Percentiles rank a stretch among this genome's conserved stretches.
Conservation (phyloP, 1,140 invertebrate species). For the Drepana arcuata region DNA sequence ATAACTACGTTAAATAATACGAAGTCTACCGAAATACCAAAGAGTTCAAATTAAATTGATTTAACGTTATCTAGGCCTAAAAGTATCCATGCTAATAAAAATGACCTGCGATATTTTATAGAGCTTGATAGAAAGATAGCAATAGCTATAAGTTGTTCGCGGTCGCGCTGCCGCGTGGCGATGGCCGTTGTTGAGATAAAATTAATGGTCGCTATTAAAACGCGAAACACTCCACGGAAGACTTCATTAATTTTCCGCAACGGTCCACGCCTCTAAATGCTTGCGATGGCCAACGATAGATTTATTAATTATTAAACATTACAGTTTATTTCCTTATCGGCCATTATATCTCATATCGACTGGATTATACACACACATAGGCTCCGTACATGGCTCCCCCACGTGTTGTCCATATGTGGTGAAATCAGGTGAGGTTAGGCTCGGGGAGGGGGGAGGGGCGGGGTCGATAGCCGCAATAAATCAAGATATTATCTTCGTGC, state of each 20-base stretch:
- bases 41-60: no score
- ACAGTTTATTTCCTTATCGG: constrained; percentile 15
- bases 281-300: constrained; percentile 42
- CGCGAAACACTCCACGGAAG: constrained; percentile 58
- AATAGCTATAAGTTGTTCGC: constrained; percentile 12
- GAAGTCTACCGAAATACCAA: no score
- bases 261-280: constrained; percentile 45
- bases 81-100: no score
- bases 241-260: constrained; percentile 64
- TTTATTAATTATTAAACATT: constrained; percentile 53
- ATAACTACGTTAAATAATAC: no score
- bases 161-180: constrained; percentile 26
- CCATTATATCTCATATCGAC: constrained; percentile 2
- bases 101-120: no score
- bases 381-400: no score
- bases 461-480: constrained; percentile 55
- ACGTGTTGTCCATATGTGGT: no score
- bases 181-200: constrained; percentile 59
- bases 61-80: no score
- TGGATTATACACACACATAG: background rate
- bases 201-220: constrained; percentile 63
- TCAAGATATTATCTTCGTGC: constrained; percentile 58
- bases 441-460: constrained; percentile 12
- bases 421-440: constrained; percentile 19
- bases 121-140: no score